A percentile compares a stretch with the other conserved stretches of the same genome.
phyloP scores from a whole-genome alignment of 1,140 invertebrate genomes.

The Drosophila takahashii region DNA sequence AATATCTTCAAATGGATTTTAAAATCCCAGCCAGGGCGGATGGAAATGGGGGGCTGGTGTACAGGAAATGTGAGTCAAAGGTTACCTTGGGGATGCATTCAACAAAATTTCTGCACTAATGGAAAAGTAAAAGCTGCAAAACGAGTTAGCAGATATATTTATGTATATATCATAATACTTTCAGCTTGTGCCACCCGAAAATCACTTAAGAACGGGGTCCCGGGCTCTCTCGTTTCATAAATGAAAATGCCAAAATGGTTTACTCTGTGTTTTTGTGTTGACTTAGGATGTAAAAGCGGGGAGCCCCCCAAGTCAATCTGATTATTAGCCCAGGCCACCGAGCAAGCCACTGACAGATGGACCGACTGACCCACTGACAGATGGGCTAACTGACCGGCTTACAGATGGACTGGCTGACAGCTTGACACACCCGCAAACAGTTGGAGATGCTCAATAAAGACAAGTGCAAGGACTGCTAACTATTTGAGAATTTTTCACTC shows the following conservation, averaged over 20 bases:
- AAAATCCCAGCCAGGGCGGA: constrained; percentile 56
- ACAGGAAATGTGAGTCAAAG: constrained; percentile 63
- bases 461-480: constrained; percentile 53
- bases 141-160: constrained; percentile 50
- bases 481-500: constrained; percentile 69
- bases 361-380: constrained; percentile 34
- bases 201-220: constrained; percentile 54
- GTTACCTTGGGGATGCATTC: constrained; percentile 75
- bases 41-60: not conserved
- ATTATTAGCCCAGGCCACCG: constrained; percentile 61
- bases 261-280: constrained; percentile 45
- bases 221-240: constrained; percentile 6
- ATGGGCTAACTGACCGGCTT: constrained; percentile 16
- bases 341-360: constrained; percentile 31
- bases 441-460: constrained; percentile 8
- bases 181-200: constrained; percentile 35
- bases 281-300: constrained; percentile 62
- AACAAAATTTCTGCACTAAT: constrained; percentile 74
- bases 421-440: constrained; percentile 25
- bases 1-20: constrained; percentile 75
- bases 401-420: constrained; percentile 40
- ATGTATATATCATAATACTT: constrained; percentile 53
- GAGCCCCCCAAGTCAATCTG: constrained; percentile 43
- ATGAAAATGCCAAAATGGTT: constrained; percentile 50
- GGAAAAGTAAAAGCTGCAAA: constrained; percentile 75